These are phyloP conservation scores for Aegotheles bennettii DNA, from an alignment of 2,113 vertebrate genomes.

Conservation along the genomic window DNA sequence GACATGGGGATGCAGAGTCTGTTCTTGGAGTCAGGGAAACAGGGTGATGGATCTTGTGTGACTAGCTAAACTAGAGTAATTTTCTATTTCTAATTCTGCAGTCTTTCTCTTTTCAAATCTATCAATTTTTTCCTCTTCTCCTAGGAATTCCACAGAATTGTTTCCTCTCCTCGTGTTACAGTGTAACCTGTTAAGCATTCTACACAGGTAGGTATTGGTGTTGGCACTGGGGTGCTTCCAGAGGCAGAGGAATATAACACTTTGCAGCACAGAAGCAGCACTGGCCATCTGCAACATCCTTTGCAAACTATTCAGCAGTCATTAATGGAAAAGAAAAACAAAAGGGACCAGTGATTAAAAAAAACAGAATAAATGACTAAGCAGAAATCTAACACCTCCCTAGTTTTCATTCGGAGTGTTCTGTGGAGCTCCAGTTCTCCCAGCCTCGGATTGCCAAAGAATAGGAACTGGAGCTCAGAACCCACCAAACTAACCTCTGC, in stretches of 20 bases:
- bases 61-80: background rate
- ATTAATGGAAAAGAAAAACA: background rate
- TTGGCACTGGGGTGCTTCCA: background rate
- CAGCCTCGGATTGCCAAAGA: background rate
- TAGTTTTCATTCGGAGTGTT: background rate
- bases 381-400: background rate
- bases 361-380: background rate
- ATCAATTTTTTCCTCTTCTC: background rate
- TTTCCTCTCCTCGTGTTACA: background rate
- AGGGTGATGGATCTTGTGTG: background rate
- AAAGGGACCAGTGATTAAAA: background rate
- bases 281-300: background rate
- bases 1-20: background rate
- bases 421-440: background rate
- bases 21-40: fast-evolving
- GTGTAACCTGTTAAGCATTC: background rate
- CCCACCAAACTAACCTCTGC: background rate
- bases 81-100: background rate
- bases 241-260: background rate
- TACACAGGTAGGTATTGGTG: no score
- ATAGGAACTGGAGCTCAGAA: background rate
- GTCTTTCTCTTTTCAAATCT: background rate
- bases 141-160: background rate
- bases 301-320: background rate
- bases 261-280: background rate